phyloP scores from a whole-genome alignment of 2,888 invertebrate species.

The Noctua fimbriata region DNA sequence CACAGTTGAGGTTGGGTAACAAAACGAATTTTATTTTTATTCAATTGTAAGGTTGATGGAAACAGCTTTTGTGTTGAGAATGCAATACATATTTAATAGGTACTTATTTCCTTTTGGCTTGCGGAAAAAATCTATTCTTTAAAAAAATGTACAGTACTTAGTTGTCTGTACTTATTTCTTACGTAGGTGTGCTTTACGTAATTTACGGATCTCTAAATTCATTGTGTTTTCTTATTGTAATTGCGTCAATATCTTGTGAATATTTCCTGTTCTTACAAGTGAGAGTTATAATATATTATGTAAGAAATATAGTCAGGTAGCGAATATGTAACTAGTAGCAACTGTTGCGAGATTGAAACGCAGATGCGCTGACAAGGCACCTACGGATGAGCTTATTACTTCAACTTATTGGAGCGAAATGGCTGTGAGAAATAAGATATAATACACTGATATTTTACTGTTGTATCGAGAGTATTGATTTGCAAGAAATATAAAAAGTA shows the following conservation, averaged over 20 bases:
- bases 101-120: background rate
- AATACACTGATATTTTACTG: background rate
- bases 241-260: background rate
- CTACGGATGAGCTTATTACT: slow-evolving; percentile 70
- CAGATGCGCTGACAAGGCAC: slow-evolving; percentile 68
- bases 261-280: background rate
- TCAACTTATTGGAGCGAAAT: slow-evolving; percentile 68
- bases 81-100: slow-evolving; percentile 26
- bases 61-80: slow-evolving; percentile 23
- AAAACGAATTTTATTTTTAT: slow-evolving; percentile 30
- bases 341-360: slow-evolving; percentile 54
- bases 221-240: background rate
- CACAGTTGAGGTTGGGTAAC: slow-evolving; percentile 7
- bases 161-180: background rate
- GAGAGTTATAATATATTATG: slow-evolving; percentile 1
- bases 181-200: background rate
- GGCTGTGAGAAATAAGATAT: slow-evolving; percentile 31
- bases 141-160: background rate
- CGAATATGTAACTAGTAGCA: slow-evolving; percentile 40
- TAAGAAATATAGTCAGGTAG: slow-evolving; percentile 25
- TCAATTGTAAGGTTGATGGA: slow-evolving; percentile 31
- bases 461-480: background rate
- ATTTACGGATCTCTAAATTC: background rate
- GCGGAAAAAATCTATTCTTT: background rate
- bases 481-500: background rate